Evolutionary conservation across 2,888 invertebrate species (phyloP), one percentile per base, ranked within the genome.

Genomic region (Platycheirus albimanus): DNA sequence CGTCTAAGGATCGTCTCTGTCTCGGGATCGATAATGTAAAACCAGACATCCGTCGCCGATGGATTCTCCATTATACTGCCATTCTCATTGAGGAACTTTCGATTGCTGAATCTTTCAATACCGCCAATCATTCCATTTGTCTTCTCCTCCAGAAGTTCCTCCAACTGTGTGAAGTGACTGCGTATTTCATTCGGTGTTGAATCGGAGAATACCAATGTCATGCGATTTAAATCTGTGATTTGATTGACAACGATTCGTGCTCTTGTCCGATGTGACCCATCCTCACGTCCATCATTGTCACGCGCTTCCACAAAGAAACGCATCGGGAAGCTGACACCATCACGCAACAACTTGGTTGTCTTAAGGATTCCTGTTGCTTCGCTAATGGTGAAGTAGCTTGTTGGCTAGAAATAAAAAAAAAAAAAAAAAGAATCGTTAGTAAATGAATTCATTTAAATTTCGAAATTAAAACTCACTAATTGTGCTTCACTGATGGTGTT

Each of bases 1-100:
- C 96, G 93, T 0, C 93, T 91, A 41, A 97, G 90, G 85, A 97
- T 95, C 58, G 91, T 92, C 84, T 96, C 96, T 0, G 94, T 94
- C 64, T 92, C 92, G 0, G 97, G 97, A 91, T 97, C 96, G 2
- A 97, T 92, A 0, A 95, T 93, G 87, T 97, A 97, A 89, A 98
- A 94, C 96, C 97, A 97, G 5, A 97, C 93, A 87, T 97, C 97
- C 0, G 97, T 96, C 6, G 95, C 96, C 5, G 93, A 92, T 0
- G 93, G 91, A 88, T 96, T 95, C 75, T 93, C 94, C 36, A 91
- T 91, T 17, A 96, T 89, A 0, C 96, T 95, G 3, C 95, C 95
- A 88, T 96, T 97, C 58, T 93, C 94, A 10, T 94, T 94, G 8
- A 95, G 89, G 85, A 92, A 94, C 88, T 96, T 95, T 66, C 95